Evolutionary conservation across 1,140 invertebrate genomes (phyloP), one percentile per base, ranked within the genome.

Genomic region (Elysia chlorotica): DNA sequence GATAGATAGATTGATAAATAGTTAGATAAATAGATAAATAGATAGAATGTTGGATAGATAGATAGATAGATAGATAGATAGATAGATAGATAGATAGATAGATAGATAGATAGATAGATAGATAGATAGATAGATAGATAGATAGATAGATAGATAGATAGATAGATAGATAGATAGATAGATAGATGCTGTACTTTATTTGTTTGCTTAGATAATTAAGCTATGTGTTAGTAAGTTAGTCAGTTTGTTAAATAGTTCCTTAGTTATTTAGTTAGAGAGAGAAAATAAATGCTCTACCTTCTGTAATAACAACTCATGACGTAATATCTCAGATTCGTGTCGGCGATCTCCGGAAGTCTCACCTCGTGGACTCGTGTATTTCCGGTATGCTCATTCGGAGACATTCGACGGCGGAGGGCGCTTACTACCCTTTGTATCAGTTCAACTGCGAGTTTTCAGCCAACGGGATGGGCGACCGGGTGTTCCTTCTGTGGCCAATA

Each of bases 401-500:
- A 28, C 78, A 82, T 36, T 72, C 83, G 21, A 82, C 84, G 1
- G 61, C 78, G 17, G 84, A 85, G 33, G 80, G 80, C 19, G 78
- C 76, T 21, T 70, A 67, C 25, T 79, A 83, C 54, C 80, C 85
- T 17, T 61, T 83, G n/a, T 82, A 79, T 67, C 76, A 81, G 53
- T 66, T 67, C 31, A 53, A 76, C 65, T 71, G 71, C 21, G 79
- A 88, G 30, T 87, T 91, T 17, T 92, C 93, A 41, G 93, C 94
- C 0, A 95, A 98, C 82, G 93, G 92, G 48, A 93, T 93, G 77
- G 92, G 92, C 37, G 91, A 93, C 78, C 86, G 95, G 1, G 95
- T 96, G 0, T 96, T 98, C 85, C 94, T 98, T 80, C 95, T 98
- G 73, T 98, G 96, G 96, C 96, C 96, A 0, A 92, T 95, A 21